These are phyloP conservation scores for Sandelia bainsii DNA, from an alignment of 2,797 vertebrate species.

Conservation along the genomic window DNA sequence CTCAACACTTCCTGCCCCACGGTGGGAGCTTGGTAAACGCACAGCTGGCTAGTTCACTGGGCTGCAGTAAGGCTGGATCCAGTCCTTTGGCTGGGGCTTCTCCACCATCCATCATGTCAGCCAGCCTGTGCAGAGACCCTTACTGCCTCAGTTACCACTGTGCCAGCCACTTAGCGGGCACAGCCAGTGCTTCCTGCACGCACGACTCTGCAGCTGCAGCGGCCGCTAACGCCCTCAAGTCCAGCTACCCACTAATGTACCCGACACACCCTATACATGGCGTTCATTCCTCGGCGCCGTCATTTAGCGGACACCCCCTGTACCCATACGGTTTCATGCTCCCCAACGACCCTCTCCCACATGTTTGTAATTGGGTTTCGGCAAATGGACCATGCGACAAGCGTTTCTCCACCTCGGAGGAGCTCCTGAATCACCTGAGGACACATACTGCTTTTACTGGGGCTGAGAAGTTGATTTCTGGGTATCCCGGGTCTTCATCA, in stretches of 20 bases:
- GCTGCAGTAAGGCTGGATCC: conserved; percentile 94
- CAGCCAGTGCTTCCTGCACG: conserved; percentile 89
- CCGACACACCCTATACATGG: conserved; percentile 93
- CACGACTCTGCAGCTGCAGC: conserved; percentile 90
- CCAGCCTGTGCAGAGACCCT: conserved; percentile 97
- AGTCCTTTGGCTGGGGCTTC: conserved; percentile 96
- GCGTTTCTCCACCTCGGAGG: conserved; percentile 96
- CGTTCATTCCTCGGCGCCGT: conserved; percentile 92
- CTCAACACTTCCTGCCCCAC: conserved; percentile 95
- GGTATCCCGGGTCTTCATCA: conserved; percentile 94
- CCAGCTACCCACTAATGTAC: conserved; percentile 97
- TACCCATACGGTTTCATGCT: conserved; percentile 99
- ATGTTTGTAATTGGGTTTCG: conserved; percentile 99
- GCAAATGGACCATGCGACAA: conserved; percentile 99
- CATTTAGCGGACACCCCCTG: conserved; percentile 94
- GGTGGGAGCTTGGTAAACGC: conserved; percentile 96
- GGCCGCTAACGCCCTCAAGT: conserved; percentile 89
- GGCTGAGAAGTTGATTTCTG: conserved; percentile 92
- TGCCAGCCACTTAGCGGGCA: conserved; percentile 95
- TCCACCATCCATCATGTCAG: conserved; percentile 97
- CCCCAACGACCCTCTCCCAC: conserved; percentile 96
- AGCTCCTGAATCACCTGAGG: conserved; percentile 98
- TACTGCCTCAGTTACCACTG: conserved; percentile 99
- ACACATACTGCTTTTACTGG: conserved; percentile 98
- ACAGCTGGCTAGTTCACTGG: conserved; percentile 92